These are phyloP conservation scores for Cydia fagiglandana DNA, from an alignment of 1,140 invertebrate genomes.

Conservation along the genomic window DNA sequence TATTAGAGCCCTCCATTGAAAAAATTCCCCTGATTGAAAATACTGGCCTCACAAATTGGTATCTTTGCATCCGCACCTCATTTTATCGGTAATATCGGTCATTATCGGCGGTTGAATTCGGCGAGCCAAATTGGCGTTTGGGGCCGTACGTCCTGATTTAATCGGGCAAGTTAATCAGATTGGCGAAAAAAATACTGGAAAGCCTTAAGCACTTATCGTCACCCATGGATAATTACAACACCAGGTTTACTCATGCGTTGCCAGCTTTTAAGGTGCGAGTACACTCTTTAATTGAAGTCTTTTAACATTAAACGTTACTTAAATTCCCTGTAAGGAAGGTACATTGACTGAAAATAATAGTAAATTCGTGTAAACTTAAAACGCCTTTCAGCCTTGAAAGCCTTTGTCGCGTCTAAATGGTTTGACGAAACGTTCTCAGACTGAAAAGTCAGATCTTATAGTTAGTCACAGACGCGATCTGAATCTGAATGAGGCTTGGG, in stretches of 20 bases:
- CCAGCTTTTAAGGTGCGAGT: background rate
- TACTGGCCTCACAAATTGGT: no score
- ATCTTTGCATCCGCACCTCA: no score
- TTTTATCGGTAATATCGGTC: no score
- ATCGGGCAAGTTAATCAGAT: no score
- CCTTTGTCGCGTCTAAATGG: constrained; percentile 8
- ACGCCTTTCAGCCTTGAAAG: constrained; percentile 19
- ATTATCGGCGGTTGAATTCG: no score
- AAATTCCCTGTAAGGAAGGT: background rate
- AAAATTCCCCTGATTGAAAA: no score
- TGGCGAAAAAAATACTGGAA: no score
- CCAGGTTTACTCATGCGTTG: background rate
- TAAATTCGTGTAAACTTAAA: constrained; percentile 9
- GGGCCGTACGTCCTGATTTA: no score
- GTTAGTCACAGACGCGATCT: background rate
- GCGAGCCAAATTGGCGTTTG: no score
- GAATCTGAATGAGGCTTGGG: background rate
- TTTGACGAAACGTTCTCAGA: constrained; percentile 13
- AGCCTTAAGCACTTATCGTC: no score
- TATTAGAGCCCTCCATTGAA: no score
- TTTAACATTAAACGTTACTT: background rate
- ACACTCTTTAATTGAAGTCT: background rate
- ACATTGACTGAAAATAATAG: constrained; percentile 2
- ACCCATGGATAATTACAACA: background rate
- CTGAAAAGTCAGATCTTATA: constrained; percentile 14